Base-by-base conservation (phyloP, 2,888 invertebrate species). In the Orchesellides sinensis region DNA sequence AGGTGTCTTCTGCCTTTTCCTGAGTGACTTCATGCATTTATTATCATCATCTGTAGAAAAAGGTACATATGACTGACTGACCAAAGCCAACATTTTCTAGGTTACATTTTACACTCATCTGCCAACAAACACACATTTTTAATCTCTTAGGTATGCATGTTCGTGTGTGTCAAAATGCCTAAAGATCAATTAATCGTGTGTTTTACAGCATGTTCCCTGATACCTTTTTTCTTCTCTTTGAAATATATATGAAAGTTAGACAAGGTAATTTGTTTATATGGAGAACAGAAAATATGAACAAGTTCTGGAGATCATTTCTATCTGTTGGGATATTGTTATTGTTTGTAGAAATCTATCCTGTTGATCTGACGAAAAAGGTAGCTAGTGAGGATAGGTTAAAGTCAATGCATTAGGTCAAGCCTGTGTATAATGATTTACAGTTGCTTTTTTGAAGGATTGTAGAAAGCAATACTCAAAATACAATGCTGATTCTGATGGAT, bases 141-240 rank as follows among this genome's bases (percentile, higher is more conserved):
- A n/a, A n/a, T n/a, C n/a, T n/a, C n/a, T n/a, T 27, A 19, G 0
- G 14, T 72, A n/a, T 61, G 12, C 19, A 17, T 29, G 2, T n/a
- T 45, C 21, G 17, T 77, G 65, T 72, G 45, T 72, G 70, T 79
- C 79, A 79, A 49, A 73, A 59, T 68, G 47, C 52, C 52, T 47
- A 32, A 56, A 56, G 63, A 70, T 79, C 79, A 79, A 79, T 79
- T 79, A 79, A 79, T 79, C 65, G 65, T 72, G 52, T 52, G 4
- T 32, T n/a, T n/a, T 25, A 70, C 61, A 69, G 14, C 32, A 61
- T 69, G 25, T 78, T 69, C 40, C 23, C 59, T 56, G 25, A 75
- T 75, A 75, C 52, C 47, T 66, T 40, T 75, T 52, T 56, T 45
- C 10, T 40, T 40, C 40, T 40, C n/a, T 40, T 40, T 40, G 23